Conservation (phyloP, 2,888 invertebrate genomes). For the Dendrolimus pini region DNA sequence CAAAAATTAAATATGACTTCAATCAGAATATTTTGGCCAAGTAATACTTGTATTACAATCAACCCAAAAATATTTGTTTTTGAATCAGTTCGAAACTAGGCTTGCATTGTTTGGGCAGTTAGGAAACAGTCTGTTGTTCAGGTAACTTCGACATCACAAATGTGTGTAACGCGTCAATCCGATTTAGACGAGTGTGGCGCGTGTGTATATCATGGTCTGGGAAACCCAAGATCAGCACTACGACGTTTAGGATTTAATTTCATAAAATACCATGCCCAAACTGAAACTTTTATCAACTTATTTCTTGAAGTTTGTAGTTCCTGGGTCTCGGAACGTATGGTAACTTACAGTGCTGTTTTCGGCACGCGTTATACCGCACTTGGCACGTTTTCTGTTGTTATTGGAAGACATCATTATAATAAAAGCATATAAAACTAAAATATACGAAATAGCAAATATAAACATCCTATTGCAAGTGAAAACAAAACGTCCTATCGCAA, state of each 20-base stretch:
- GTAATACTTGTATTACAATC: no score
- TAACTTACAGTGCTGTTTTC: background rate
- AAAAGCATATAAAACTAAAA: background rate
- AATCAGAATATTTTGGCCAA: no score
- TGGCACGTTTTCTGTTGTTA: slow-evolving; percentile 1
- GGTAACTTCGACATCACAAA: background rate
- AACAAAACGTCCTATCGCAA: background rate
- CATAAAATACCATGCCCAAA: no score
- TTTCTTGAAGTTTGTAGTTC: background rate
- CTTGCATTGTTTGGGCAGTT: no score
- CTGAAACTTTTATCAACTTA: background rate
- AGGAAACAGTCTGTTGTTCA: no score
- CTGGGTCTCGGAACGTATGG: background rate
- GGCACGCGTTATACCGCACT: background rate
- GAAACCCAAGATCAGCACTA: no score
- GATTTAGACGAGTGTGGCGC: background rate
- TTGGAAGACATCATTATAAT: background rate
- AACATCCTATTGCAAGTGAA: background rate
- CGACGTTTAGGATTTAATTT: no score
- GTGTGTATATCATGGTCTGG: no score
- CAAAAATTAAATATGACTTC: no score
- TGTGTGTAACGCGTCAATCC: no score
- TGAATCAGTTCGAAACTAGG: no score
- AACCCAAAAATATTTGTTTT: no score
- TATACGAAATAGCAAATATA: background rate